phyloP scores from a whole-genome alignment of 2,888 invertebrate genomes.

The Caenorhabditis imperialis region DNA sequence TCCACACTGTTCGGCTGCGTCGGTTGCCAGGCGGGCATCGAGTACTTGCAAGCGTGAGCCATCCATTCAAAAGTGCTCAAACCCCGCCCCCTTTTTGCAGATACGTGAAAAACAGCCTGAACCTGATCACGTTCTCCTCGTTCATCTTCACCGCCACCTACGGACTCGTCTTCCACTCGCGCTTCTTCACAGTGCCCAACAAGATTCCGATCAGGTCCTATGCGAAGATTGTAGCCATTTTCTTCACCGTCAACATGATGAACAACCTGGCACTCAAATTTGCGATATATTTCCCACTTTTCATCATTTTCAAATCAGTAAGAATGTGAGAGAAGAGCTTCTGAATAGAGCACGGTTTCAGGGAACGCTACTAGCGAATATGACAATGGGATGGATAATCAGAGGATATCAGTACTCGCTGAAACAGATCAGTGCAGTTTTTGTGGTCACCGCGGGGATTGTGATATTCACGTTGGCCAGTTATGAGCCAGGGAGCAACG shows the following conservation, averaged over 20 bases:
- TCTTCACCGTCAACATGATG: conserved; percentile 90
- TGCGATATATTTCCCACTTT: conserved; percentile 95
- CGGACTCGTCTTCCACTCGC: conserved; percentile 63
- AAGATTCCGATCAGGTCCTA: conserved; percentile 61
- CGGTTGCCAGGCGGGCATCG: conserved; percentile 70
- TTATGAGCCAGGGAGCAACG: conserved; percentile 48
- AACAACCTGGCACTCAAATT: conserved; percentile 93
- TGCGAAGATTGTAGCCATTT: conserved; percentile 85
- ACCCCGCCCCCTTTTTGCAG: conserved; percentile 56
- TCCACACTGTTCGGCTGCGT: conserved; percentile 63
- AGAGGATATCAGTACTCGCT: conserved; percentile 85
- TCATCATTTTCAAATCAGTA: conserved; percentile 96
- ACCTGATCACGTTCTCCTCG: conserved; percentile 68
- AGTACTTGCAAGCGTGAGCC: conserved; percentile 66
- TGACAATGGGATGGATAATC: conserved; percentile 93
- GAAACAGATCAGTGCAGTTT: conserved; percentile 84
- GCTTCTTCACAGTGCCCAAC: conserved; percentile 63
- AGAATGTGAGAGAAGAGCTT: too few relatives aligned
- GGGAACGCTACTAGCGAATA: conserved; percentile 96
- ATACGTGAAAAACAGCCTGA: conserved; percentile 55
- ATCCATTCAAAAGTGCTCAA: too few relatives aligned
- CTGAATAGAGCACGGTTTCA: conserved; percentile 74
- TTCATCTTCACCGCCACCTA: conserved; percentile 66
- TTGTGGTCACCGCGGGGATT: conserved; percentile 89
- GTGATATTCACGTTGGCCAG: conserved; percentile 87